These are phyloP conservation scores for Calameuta filiformis DNA, from an alignment of 2,888 invertebrate species.

Conservation along the genomic window DNA sequence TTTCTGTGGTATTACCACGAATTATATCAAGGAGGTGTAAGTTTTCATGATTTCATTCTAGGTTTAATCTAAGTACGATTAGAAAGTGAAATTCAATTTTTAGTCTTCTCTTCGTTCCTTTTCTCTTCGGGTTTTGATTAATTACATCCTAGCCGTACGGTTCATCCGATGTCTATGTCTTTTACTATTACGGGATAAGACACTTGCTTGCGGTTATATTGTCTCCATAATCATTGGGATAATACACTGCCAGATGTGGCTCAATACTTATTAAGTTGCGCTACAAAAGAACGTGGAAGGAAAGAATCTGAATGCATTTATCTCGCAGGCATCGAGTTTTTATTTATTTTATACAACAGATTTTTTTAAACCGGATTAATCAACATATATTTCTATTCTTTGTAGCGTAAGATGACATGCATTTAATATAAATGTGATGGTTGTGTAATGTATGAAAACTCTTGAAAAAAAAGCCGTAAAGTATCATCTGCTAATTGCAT, in stretches of 20 bases:
- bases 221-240: constrained; percentile 30
- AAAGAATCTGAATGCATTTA: constrained; percentile 35
- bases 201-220: neutral
- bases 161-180: neutral
- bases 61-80: constrained; percentile 29
- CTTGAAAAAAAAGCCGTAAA: neutral
- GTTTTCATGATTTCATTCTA: constrained; percentile 21
- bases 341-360: constrained; percentile 34
- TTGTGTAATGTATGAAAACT: neutral
- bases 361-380: constrained; percentile 28
- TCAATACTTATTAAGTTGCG: constrained; percentile 56
- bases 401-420: constrained; percentile 27
- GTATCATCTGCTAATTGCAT: neutral
- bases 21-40: constrained; percentile 51
- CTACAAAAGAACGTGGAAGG: constrained; percentile 50
- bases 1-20: constrained; percentile 49
- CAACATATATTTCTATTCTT: constrained; percentile 52
- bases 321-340: constrained; percentile 17
- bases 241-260: constrained; percentile 60
- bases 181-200: neutral
- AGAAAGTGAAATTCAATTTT: constrained; percentile 17
- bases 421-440: neutral
- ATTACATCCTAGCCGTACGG: neutral
- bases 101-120: constrained; percentile 16
- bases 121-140: constrained; percentile 2